Evolutionary conservation across 2,888 invertebrate species (phyloP).

Genomic region (Nomada hirtipes): DNA sequence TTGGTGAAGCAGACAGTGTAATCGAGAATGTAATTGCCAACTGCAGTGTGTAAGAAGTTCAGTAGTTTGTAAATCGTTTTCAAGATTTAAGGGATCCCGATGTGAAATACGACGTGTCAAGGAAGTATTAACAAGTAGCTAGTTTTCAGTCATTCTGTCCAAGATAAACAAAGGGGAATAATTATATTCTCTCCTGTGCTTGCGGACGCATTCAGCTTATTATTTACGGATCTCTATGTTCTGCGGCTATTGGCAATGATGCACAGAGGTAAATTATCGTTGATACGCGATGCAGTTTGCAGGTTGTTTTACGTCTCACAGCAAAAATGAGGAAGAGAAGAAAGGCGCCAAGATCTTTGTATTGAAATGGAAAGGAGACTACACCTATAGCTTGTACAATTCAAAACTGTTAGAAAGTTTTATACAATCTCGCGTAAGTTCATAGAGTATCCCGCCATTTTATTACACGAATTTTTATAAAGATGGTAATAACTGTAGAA

Average conservation of each 20-base stretch:
- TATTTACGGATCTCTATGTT: constrained; percentile 24
- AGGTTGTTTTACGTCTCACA: constrained; percentile 17
- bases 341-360: constrained; percentile 66
- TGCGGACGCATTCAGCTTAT: not conserved
- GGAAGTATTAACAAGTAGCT: constrained; percentile 28
- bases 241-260: constrained; percentile 36
- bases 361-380: constrained; percentile 58
- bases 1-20: not conserved
- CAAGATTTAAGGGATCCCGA: not conserved
- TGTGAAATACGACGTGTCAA: constrained; percentile 6
- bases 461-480: too few species aligned
- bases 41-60: not conserved
- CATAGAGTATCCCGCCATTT: not conserved
- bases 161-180: constrained; percentile 38
- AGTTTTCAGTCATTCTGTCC: not conserved
- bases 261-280: constrained; percentile 32
- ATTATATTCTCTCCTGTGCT: not conserved
- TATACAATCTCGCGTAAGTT: not conserved
- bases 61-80: not conserved
- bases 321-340: constrained; percentile 4
- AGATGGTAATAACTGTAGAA: too few species aligned
- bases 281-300: constrained; percentile 20
- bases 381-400: constrained; percentile 12
- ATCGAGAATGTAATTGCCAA: not conserved
- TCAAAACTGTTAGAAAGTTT: not conserved